phyloP scores from a whole-genome alignment of 2,797 vertebrate genomes.

The Fratercula arctica region DNA sequence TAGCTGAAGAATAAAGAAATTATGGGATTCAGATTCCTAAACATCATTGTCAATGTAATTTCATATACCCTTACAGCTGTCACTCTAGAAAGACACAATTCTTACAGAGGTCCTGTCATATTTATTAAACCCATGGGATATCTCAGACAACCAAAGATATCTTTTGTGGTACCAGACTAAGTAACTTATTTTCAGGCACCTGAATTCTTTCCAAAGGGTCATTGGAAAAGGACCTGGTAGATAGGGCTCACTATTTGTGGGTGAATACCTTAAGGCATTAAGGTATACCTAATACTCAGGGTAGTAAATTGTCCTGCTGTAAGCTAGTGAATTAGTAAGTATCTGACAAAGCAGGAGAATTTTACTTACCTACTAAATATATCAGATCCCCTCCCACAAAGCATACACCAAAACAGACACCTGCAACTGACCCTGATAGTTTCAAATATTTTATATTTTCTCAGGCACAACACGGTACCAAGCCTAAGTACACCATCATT shows the following conservation, averaged over 20 bases:
- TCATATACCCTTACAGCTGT: no score
- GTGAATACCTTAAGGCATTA: background rate
- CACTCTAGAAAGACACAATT: no score
- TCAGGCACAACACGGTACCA: background rate
- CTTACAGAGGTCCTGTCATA: no score
- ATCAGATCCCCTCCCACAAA: background rate
- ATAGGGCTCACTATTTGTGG: background rate
- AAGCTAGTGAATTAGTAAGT: background rate
- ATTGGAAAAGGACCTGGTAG: background rate
- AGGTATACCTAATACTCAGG: background rate
- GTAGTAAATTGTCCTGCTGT: background rate
- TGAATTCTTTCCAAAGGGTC: background rate
- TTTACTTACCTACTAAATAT: background rate
- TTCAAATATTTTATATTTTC: background rate
- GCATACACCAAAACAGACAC: background rate
- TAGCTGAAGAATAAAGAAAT: background rate
- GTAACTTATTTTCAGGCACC: background rate
- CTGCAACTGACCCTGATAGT: background rate
- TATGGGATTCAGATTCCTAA: no score
- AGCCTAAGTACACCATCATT: background rate
- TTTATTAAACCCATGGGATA: no score
- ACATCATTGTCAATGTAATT: no score
- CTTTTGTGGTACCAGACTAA: no score
- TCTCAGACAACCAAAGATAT: no score
- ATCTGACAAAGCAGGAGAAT: background rate